Conservation (phyloP, 1,140 invertebrate species). For the Tenebrio molitor region DNA sequence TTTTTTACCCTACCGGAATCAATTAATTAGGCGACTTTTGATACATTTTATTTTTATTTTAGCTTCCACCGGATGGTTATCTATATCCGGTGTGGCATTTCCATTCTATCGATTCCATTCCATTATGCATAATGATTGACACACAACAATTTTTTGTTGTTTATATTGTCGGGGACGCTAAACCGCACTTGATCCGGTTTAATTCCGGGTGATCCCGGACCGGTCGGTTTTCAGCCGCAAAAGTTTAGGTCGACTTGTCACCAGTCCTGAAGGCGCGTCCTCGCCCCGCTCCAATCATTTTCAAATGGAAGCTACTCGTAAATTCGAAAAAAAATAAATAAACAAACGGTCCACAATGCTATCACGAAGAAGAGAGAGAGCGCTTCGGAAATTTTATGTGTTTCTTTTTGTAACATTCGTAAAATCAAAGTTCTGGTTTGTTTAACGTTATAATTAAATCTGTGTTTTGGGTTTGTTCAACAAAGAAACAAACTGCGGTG, state of each 20-base stretch:
- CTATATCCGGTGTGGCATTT: background rate
- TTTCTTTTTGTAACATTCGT: background rate
- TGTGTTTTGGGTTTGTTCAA: background rate
- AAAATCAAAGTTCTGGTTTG: background rate
- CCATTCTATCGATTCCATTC: background rate
- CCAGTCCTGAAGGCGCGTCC: background rate
- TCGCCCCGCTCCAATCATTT: background rate
- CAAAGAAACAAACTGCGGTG: background rate
- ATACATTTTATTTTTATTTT: background rate
- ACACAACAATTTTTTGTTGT: background rate
- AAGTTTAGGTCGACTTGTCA: slow-evolving; percentile 2
- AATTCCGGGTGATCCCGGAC: background rate
- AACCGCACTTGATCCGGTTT: background rate
- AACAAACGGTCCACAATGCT: background rate
- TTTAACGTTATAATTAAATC: slow-evolving; percentile 4
- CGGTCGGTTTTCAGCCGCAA: background rate
- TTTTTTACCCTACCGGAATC: too few species aligned
- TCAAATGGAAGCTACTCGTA: background rate
- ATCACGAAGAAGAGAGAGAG: background rate
- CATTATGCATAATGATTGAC: slow-evolving; percentile 5
- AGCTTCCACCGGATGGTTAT: background rate
- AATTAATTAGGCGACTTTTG: too few species aligned
- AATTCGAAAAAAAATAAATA: background rate
- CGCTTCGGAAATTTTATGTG: background rate
- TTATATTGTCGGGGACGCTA: background rate